phyloP scores from a whole-genome alignment of 2,888 invertebrate species.

The Altica lythri region DNA sequence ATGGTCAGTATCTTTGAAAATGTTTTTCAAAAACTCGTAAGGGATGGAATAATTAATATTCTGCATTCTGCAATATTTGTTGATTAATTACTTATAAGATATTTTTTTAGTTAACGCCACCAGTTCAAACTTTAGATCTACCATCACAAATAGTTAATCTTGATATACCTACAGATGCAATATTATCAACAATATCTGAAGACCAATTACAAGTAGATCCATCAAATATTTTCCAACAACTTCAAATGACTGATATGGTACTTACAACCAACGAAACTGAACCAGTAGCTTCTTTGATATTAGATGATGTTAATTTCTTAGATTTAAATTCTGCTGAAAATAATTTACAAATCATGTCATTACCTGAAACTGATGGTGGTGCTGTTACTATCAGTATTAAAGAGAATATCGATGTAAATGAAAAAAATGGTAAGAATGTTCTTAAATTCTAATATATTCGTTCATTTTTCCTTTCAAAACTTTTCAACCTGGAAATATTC shows the following conservation, averaged over 20 bases:
- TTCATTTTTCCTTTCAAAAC: too few relatives aligned
- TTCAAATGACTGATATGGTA: conserved; percentile 32
- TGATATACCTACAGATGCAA: conserved; percentile 16
- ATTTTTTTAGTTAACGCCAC: conserved; percentile 2
- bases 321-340: conserved; percentile 28
- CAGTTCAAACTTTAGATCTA: conserved; percentile 7
- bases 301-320: conserved; percentile 38
- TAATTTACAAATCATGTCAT: conserved; percentile 23
- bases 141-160: conserved; percentile 23
- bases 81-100: too few relatives aligned
- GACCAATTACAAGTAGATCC: conserved; percentile 30
- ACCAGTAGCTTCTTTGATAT: conserved; percentile 18
- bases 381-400: conserved; percentile 16
- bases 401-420: too few relatives aligned
- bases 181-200: conserved; percentile 22
- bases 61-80: too few relatives aligned
- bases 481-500: too few relatives aligned
- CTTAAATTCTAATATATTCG: too few relatives aligned
- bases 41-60: too few relatives aligned
- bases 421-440: too few relatives aligned
- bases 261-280: conserved; percentile 26
- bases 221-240: conserved; percentile 31
- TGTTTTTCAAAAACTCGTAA: too few relatives aligned
- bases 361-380: conserved; percentile 17
- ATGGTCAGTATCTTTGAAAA: too few relatives aligned